These are phyloP conservation scores for Cydia amplana DNA, from an alignment of 1,140 invertebrate species.

Conservation along the genomic window DNA sequence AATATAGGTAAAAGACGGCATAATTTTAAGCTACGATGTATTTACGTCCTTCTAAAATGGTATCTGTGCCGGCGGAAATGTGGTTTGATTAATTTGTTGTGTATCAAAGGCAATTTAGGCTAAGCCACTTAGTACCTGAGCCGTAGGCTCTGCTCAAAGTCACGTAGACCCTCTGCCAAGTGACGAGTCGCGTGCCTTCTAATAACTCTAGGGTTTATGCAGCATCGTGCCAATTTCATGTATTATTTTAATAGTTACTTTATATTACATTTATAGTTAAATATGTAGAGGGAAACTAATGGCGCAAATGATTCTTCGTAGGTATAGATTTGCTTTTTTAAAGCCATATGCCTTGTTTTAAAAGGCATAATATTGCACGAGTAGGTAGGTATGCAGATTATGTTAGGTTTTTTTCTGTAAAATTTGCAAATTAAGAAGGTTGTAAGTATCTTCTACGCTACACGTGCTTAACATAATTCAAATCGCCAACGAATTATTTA, in stretches of 20 bases:
- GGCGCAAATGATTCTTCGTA: no score
- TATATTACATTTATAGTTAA: no score
- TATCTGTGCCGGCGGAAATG: background rate
- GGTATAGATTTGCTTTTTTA: no score
- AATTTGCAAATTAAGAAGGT: background rate
- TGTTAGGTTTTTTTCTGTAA: background rate
- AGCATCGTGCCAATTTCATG: slow-evolving; percentile 30
- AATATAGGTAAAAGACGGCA: background rate
- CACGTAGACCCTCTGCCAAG: slow-evolving; percentile 59
- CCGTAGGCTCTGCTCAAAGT: slow-evolving; percentile 49
- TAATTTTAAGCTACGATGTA: background rate
- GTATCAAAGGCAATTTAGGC: slow-evolving; percentile 47
- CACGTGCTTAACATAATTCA: background rate
- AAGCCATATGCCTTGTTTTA: no score
- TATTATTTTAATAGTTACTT: background rate
- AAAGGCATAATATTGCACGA: no score
- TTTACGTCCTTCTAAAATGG: background rate
- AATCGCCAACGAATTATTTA: slow-evolving; percentile 7
- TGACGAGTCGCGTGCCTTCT: slow-evolving; percentile 54
- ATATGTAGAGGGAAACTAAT: no score
- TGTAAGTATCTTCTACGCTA: background rate
- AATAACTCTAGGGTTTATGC: slow-evolving; percentile 48
- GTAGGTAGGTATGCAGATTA: no score
- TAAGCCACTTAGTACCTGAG: slow-evolving; percentile 40
- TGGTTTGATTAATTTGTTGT: background rate